Evolutionary conservation across 2,797 vertebrate species (phyloP).

Genomic region (Bufotes viridis): DNA sequence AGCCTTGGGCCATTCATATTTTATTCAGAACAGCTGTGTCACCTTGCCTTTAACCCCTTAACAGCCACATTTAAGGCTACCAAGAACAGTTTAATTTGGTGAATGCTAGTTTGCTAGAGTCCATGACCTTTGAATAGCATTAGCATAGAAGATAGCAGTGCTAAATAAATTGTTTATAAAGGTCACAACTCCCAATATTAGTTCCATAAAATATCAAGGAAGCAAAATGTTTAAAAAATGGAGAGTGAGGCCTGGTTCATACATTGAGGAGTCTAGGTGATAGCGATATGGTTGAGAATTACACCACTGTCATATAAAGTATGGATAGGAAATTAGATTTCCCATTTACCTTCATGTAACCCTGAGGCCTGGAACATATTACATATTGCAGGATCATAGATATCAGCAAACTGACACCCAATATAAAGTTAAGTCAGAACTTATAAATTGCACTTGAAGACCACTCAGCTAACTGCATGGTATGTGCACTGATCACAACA

Average conservation of each 20-base stretch:
- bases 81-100: constrained; percentile 5
- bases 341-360: background rate
- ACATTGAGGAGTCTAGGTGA: background rate
- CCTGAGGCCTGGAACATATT: background rate
- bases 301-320: background rate
- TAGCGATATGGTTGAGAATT: background rate
- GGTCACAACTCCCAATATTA: background rate
- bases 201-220: background rate
- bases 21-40: constrained; percentile 59
- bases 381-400: background rate
- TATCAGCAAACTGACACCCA: background rate
- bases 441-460: background rate
- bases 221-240: background rate
- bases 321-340: background rate
- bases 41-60: constrained; percentile 55
- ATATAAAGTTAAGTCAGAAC: background rate
- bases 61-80: background rate
- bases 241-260: background rate
- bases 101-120: background rate
- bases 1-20: constrained; percentile 58
- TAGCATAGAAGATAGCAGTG: constrained; percentile 3
- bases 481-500: too few species aligned
- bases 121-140: background rate
- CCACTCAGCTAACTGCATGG: too few species aligned
- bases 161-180: constrained; percentile 12